These are phyloP conservation scores for Amazona finschi DNA, from an alignment of 2,797 vertebrate genomes.

Conservation along the genomic window DNA sequence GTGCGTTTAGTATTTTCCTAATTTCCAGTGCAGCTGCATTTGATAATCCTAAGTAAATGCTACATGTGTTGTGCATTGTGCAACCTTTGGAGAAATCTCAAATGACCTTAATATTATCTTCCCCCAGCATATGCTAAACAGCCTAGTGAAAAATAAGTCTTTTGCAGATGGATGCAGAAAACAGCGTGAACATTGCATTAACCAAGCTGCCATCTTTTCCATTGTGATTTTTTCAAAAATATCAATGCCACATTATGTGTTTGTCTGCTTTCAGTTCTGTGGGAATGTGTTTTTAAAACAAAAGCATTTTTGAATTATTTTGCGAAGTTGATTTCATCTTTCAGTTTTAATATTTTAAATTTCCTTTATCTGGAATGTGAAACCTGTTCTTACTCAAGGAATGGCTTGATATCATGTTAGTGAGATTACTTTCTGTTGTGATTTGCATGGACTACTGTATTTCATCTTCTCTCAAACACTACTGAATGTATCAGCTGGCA, in stretches of 20 bases:
- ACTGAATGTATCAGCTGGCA: background rate
- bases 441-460: conserved; percentile 13
- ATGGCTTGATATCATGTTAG: background rate
- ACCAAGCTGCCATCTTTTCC: background rate
- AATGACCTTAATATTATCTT: background rate
- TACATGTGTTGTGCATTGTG: background rate
- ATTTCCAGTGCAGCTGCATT: background rate
- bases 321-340: background rate
- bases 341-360: background rate
- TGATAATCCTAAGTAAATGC: conserved; percentile 12
- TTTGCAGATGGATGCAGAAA: background rate
- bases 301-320: background rate
- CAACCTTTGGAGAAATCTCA: background rate
- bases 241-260: background rate
- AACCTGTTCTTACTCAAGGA: background rate
- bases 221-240: background rate
- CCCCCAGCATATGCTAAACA: background rate
- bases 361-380: background rate
- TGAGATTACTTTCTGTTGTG: background rate
- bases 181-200: background rate
- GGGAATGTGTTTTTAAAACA: background rate
- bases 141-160: background rate
- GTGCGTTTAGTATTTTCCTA: background rate
- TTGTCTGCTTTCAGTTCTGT: background rate
- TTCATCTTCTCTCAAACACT: background rate